phyloP scores from a whole-genome alignment of 2,113 vertebrate genomes.

The Chaetodon auriga region DNA sequence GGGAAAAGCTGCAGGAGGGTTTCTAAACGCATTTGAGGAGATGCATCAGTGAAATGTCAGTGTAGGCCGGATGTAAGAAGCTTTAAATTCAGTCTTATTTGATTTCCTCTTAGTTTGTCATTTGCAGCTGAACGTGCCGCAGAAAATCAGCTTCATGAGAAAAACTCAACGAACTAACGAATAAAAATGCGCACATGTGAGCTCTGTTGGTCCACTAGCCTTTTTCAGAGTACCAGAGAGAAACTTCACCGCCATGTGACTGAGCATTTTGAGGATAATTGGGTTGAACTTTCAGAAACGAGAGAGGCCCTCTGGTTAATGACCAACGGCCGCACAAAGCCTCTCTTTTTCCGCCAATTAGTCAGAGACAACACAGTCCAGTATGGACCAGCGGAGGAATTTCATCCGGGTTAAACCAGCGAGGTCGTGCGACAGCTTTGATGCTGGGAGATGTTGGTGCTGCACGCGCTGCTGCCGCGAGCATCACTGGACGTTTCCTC shows the following conservation, averaged over 20 bases:
- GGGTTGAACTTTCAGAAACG: conserved; percentile 61
- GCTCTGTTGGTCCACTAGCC: not conserved
- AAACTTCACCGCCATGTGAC: conserved; percentile 51
- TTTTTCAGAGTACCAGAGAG: not conserved
- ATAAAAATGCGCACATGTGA: not conserved
- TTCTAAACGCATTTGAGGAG: not conserved
- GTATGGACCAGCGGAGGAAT: conserved; percentile 9
- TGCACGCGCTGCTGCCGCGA: conserved; percentile 15
- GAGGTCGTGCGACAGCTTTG: not conserved
- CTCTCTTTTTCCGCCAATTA: conserved; percentile 65
- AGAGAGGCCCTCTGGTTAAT: conserved; percentile 58
- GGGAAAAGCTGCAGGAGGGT: not conserved
- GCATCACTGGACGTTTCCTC: conserved; percentile 26
- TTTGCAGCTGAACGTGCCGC: not conserved
- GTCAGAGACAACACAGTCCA: conserved; percentile 25
- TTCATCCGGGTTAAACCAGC: not conserved
- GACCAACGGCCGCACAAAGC: conserved; percentile 59
- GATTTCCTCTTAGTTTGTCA: not conserved
- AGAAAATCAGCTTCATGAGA: not conserved
- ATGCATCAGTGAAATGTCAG: not conserved
- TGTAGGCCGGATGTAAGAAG: not conserved
- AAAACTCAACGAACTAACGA: not conserved
- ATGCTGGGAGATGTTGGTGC: conserved; percentile 36
- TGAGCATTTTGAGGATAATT: conserved; percentile 65
- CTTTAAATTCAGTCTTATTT: not conserved